phyloP scores from a whole-genome alignment of 2,888 invertebrate species.

The Euspilapteryx auroguttella region DNA sequence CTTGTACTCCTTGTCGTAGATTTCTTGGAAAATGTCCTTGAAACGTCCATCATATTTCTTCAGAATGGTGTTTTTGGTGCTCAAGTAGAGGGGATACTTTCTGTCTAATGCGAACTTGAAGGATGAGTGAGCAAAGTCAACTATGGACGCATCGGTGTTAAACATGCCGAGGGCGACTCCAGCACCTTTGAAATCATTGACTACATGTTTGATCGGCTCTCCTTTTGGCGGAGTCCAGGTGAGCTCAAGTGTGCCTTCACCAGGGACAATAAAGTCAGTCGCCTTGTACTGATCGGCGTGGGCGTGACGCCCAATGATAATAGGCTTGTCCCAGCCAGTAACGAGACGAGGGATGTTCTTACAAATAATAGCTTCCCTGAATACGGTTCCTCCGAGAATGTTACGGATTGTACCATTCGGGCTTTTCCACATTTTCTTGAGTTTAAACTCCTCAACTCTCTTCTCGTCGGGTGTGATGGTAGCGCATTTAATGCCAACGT shows the following conservation, averaged over 20 bases:
- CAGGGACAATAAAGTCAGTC: conserved; percentile 94
- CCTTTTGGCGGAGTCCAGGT: conserved; percentile 73
- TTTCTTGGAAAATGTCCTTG: conserved; percentile 96
- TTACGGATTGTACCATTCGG: conserved; percentile 89
- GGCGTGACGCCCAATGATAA: conserved; percentile 98
- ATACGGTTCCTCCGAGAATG: conserved; percentile 81
- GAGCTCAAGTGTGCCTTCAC: conserved; percentile 84
- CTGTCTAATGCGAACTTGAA: conserved; percentile 87
- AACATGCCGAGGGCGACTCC: conserved; percentile 95
- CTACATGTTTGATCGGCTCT: conserved; percentile 69
- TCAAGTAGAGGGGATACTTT: conserved; percentile 87
- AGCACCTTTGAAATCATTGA: conserved; percentile 83
- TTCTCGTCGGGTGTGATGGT: conserved; percentile 98
- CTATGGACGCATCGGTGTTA: conserved; percentile 94
- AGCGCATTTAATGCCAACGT: conserved; percentile 98
- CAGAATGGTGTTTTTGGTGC: conserved; percentile 96
- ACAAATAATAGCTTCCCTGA: conserved; percentile 86
- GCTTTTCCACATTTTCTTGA: conserved; percentile 90
- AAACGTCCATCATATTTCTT: conserved; percentile 96
- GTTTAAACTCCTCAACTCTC: conserved; percentile 86
- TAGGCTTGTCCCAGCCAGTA: conserved; percentile 93
- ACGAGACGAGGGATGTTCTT: conserved; percentile 95
- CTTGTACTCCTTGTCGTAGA: conserved; percentile 90
- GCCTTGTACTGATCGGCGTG: conserved; percentile 98
- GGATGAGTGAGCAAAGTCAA: conserved; percentile 93